phyloP scores from a whole-genome alignment of 2,113 vertebrate species.

The Prunella himalayana region DNA sequence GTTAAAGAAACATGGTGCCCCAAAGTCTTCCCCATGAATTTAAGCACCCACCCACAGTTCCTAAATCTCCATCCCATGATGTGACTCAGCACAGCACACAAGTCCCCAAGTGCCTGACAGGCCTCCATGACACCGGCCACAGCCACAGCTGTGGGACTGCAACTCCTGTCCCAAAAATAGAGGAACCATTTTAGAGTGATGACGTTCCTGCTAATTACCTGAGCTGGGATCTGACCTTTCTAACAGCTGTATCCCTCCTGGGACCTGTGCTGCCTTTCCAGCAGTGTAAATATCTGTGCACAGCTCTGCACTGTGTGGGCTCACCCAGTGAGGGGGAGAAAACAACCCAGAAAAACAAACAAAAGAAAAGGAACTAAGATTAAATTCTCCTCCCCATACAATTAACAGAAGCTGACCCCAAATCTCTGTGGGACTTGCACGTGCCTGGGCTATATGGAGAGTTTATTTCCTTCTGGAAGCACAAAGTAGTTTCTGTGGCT shows the following conservation, averaged over 20 bases:
- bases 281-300: neutral
- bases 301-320: neutral
- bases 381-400: neutral
- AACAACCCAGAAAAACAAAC: neutral
- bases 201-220: neutral
- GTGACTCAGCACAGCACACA: neutral
- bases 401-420: neutral
- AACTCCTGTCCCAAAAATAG: neutral
- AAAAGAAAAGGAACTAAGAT: neutral
- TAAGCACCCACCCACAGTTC: neutral
- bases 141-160: neutral
- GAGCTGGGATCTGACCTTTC: neutral
- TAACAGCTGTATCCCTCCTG: neutral
- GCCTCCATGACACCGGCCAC: rapidly evolving
- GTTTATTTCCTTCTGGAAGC: neutral
- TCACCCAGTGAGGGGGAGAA: rapidly evolving
- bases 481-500: neutral
- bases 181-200: neutral
- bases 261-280: neutral
- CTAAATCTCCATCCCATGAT: neutral
- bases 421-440: neutral
- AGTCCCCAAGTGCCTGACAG: neutral
- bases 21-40: neutral
- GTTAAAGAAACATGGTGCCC: neutral
- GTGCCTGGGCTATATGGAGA: neutral